A percentile compares a stretch with the other conserved stretches of the same genome.
phyloP scores from a whole-genome alignment of 2,888 invertebrate genomes.

The Lithophane ornitopus region DNA sequence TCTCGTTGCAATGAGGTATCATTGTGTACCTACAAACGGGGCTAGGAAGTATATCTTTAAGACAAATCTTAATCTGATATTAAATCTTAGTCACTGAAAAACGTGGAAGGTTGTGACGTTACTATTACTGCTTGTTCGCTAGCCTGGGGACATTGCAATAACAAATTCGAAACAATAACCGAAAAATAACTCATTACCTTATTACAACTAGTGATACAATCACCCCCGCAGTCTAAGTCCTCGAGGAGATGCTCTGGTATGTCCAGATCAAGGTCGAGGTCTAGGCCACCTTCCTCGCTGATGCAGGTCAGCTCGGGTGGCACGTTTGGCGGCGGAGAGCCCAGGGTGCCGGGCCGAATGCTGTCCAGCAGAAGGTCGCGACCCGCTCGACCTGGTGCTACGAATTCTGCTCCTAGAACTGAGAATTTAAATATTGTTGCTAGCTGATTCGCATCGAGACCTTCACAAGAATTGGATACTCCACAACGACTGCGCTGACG shows the following conservation, averaged over 20 bases:
- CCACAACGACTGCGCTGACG: neutral
- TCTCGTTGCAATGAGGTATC: neutral
- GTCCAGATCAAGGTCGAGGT: conserved; percentile 93
- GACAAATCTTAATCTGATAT: neutral
- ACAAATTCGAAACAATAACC: neutral
- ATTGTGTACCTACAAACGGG: neutral
- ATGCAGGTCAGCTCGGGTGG: conserved; percentile 95
- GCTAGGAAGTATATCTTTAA: neutral
- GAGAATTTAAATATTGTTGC: conserved; percentile 1
- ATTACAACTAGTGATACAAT: conserved; percentile 96
- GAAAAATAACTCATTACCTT: conserved; percentile 85
- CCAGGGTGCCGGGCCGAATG: conserved; percentile 85
- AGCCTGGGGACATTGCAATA: neutral
- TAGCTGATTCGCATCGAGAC: neutral
- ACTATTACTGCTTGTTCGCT: neutral
- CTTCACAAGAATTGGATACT: neutral
- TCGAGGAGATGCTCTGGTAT: conserved; percentile 93
- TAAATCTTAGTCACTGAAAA: neutral
- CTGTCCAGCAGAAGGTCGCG: conserved; percentile 85
- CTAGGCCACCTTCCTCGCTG: conserved; percentile 96
- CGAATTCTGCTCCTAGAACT: conserved; percentile 89
- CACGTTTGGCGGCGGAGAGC: conserved; percentile 87
- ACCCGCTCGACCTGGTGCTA: conserved; percentile 84
- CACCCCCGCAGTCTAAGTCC: conserved; percentile 94
- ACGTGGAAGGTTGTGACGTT: neutral